These are phyloP conservation scores for Lasioglossum oenotherae DNA, from an alignment of 2,888 invertebrate species.

Conservation along the genomic window DNA sequence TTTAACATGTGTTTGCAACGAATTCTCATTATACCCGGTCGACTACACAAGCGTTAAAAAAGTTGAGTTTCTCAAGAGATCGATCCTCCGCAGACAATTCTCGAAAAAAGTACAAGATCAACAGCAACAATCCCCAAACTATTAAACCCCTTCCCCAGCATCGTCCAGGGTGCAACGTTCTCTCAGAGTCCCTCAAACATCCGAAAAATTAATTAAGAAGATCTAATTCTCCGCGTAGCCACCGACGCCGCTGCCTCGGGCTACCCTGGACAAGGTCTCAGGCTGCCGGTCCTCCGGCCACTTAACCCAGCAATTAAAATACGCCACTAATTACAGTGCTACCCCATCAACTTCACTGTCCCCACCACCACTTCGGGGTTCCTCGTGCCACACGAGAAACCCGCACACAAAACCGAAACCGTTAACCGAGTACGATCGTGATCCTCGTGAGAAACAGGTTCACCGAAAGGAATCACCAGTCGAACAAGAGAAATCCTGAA, in stretches of 20 bases:
- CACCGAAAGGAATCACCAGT: not conserved
- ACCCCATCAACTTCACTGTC: not conserved
- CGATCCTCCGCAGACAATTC: not conserved
- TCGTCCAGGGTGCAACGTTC: not conserved
- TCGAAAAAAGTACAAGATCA: not conserved
- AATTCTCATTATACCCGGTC: too few species aligned
- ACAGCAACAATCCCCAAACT: not conserved
- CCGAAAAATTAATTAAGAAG: not conserved
- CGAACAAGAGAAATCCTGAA: not conserved
- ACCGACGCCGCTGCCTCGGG: not conserved
- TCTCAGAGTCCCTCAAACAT: not conserved
- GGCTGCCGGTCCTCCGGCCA: not conserved
- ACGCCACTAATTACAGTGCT: slow-evolving; percentile 7
- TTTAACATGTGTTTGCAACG: too few species aligned
- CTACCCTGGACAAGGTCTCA: not conserved
- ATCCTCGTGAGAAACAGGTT: not conserved
- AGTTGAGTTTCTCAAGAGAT: not conserved
- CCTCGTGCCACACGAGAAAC: not conserved
- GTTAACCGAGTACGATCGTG: not conserved
- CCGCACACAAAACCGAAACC: not conserved
- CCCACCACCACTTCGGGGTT: not conserved
- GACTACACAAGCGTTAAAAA: too few species aligned
- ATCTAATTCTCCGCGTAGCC: not conserved
- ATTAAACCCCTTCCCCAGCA: not conserved
- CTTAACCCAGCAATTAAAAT: slow-evolving; percentile 13